phyloP scores from a whole-genome alignment of 2,113 vertebrate genomes.

The Sinocyclocheilus maitianheensis region DNA sequence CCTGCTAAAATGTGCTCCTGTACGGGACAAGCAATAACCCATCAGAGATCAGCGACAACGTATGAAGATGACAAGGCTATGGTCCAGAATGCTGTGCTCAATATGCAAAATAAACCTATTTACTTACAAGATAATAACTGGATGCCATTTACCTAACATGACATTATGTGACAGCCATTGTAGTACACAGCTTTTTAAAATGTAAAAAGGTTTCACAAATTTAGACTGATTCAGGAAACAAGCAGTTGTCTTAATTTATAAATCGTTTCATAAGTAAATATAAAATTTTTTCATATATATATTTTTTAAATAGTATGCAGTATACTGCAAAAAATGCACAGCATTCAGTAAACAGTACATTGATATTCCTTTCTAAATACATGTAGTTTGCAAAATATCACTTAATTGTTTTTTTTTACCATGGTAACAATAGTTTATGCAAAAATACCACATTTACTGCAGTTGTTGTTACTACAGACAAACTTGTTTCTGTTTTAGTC shows the following conservation, averaged over 20 bases:
- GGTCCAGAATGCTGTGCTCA: neutral
- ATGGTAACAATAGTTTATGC: neutral
- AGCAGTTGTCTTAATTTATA: neutral
- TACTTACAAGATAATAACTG: neutral
- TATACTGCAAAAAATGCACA: no score
- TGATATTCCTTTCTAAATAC: neutral
- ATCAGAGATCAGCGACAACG: neutral
- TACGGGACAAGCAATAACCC: constrained; percentile 54
- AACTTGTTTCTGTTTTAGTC: neutral
- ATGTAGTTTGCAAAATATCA: no score
- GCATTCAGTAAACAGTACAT: neutral
- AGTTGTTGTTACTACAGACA: neutral
- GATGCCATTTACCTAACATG: neutral
- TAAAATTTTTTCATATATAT: no score
- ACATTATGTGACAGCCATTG: neutral
- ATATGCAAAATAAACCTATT: neutral
- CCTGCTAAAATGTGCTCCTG: constrained; percentile 97
- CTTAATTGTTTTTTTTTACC: neutral
- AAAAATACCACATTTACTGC: neutral
- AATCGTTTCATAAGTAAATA: no score
- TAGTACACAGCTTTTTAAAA: neutral
- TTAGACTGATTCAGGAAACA: neutral
- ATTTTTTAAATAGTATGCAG: neutral
- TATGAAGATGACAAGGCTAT: neutral
- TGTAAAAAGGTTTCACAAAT: neutral